Evolutionary conservation across 1,140 invertebrate genomes (phyloP), one percentile per base, ranked within the genome.

Genomic region (Drosophila bocqueti): DNA sequence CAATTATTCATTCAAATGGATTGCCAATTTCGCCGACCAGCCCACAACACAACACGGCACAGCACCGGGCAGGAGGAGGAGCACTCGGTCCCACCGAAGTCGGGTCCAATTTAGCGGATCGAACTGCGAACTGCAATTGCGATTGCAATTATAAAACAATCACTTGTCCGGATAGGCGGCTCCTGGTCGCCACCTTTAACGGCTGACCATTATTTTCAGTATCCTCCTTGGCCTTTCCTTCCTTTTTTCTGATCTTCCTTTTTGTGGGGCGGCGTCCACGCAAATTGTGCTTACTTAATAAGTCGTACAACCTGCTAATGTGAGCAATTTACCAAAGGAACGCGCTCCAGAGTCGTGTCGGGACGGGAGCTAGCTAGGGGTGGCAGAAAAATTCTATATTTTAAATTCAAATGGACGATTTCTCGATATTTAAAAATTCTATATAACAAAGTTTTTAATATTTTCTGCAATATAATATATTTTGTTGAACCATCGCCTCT

Each of bases 91-190:
- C 47, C 60, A 10, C 34, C 46, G 61, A 24, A 38, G 52, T 65
- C 58, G 75, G 65, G 76, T 76, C 76, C 89, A 91, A 91, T 91
- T 91, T 91, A 78, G 84, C 73, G 65, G 76, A 87, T 85, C 81
- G 85, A 91, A 91, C 71, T 89, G 84, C 58, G 31, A 66, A 16
- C 63, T 62, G 63, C 91, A 92, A 92, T 92, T 92, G 91, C 91
- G 89, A 92, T 91, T 92, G 91, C 91, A 92, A 92, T 92, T 92
- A 92, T 92, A 92, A 92, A 92, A 92, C 91, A 92, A 92, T 91
- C 91, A 92, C 79, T 91, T 84, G 81, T 82, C 83, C 60, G 77
- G 61, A 67, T 82, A 89, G 90, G 90, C 83, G 87, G 81, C 81
- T 82, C 79, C 75, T 61, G 76, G 81, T 90, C 84, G 84, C 85